phyloP scores from a whole-genome alignment of 2,888 invertebrate species.

The Drosophila cognata region DNA sequence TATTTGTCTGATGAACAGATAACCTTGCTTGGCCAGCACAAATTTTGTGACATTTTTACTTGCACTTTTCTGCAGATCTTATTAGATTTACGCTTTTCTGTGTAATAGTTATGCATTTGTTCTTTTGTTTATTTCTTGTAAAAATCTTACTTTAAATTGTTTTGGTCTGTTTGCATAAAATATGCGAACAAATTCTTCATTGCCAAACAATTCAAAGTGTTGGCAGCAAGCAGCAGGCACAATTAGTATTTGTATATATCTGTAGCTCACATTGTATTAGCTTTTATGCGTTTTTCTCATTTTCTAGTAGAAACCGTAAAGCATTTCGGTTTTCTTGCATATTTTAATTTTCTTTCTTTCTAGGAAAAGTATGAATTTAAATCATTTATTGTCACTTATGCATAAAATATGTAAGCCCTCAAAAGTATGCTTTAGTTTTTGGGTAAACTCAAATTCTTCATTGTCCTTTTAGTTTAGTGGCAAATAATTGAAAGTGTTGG shows the following conservation, averaged over 20 bases:
- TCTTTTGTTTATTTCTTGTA: fast-evolving
- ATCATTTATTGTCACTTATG: not conserved
- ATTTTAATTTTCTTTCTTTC: too few species aligned
- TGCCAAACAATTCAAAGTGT: conserved; percentile 57
- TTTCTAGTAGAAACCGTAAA: not conserved
- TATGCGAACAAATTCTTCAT: conserved; percentile 16
- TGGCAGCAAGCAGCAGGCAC: conserved; percentile 36
- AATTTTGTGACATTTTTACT: conserved; percentile 18
- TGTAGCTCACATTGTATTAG: not conserved
- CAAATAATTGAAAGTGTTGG: conserved; percentile 63
- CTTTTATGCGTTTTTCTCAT: not conserved
- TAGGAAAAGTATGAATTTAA: too few species aligned
- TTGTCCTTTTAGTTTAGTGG: conserved; percentile 34
- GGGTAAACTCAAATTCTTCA: conserved; percentile 15
- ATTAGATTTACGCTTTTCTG: not conserved
- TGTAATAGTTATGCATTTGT: not conserved
- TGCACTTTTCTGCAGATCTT: not conserved
- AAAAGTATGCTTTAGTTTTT: conserved; percentile 22
- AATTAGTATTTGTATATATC: conserved; percentile 10
- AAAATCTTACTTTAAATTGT: not conserved
- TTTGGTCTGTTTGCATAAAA: not conserved
- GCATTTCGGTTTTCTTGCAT: not conserved
- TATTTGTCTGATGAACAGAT: conserved; percentile 29
- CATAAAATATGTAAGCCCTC: not conserved
- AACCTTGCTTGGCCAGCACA: not conserved